A percentile compares a stretch with the other conserved stretches of the same genome.
Conservation (phyloP, 2,888 invertebrate species). For the Artemia sinica region DNA sequence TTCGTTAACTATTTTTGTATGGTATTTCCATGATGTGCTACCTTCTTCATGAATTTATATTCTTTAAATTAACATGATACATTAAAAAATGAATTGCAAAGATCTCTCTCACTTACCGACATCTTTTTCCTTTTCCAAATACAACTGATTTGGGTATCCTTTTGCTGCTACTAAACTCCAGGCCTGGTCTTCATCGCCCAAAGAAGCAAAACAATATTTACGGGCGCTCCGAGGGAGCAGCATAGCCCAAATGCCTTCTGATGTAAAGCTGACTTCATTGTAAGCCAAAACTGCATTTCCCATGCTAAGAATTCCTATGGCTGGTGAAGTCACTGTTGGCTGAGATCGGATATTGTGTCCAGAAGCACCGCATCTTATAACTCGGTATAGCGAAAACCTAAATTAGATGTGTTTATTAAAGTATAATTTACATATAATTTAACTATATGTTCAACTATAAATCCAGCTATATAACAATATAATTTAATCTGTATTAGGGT, state of each 20-base stretch:
- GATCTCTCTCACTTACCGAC: slow-evolving; percentile 25
- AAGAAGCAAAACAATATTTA: slow-evolving; percentile 43
- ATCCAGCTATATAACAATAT: too few relatives aligned
- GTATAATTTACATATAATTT: too few relatives aligned
- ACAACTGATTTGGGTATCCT: slow-evolving; percentile 31
- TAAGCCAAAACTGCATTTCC: slow-evolving; percentile 42
- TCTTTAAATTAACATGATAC: too few relatives aligned
- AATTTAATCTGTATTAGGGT: too few relatives aligned
- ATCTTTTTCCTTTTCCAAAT: slow-evolving; percentile 41
- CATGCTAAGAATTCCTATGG: slow-evolving; percentile 49
- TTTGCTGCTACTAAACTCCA: slow-evolving; percentile 46
- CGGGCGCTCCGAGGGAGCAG: slow-evolving; percentile 43
- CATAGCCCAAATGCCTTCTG: slow-evolving; percentile 48
- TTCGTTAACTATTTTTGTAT: too few relatives aligned
- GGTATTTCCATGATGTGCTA: too few relatives aligned
- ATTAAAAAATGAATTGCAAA: too few relatives aligned
- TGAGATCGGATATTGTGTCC: slow-evolving; percentile 53
- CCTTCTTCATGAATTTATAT: too few relatives aligned
- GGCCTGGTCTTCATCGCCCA: slow-evolving; percentile 43
- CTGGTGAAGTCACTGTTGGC: slow-evolving; percentile 48
- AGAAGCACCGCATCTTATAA: slow-evolving; percentile 54
- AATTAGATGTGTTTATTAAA: slow-evolving; percentile 24
- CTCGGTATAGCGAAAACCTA: slow-evolving; percentile 37
- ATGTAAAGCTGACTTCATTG: slow-evolving; percentile 33
- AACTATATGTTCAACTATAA: too few relatives aligned